These are phyloP conservation scores for Gobiocypris rarus DNA, from an alignment of 2,113 vertebrate species.

Conservation along the genomic window DNA sequence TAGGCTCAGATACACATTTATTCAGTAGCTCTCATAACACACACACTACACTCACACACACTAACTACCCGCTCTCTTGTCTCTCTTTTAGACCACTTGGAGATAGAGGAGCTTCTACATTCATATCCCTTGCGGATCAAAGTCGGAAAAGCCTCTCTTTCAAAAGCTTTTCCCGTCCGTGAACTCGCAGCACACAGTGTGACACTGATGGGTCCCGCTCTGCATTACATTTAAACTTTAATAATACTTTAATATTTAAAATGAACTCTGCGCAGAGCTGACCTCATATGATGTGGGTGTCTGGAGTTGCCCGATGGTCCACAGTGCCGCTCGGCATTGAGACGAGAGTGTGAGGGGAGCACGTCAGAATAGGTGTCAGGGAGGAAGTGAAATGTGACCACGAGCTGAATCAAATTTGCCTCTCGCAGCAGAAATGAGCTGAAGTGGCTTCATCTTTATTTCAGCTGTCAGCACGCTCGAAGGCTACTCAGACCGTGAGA, in stretches of 20 bases:
- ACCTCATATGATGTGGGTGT: constrained; percentile 37
- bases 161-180: constrained; percentile 12
- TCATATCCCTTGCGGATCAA: constrained; percentile 33
- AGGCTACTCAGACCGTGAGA: neutral
- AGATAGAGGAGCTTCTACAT: constrained; percentile 15
- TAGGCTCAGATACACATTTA: constrained; percentile 28
- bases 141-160: constrained; percentile 32
- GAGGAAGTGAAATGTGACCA: constrained; percentile 44
- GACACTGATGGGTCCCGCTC: constrained; percentile 38
- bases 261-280: constrained; percentile 43
- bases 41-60: constrained; percentile 2
- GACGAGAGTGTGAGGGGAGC: neutral
- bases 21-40: neutral
- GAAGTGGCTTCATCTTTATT: constrained; percentile 48
- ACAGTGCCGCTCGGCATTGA: neutral
- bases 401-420: constrained; percentile 39
- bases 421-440: constrained; percentile 44
- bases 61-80: neutral
- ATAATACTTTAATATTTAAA: constrained; percentile 58
- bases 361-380: constrained; percentile 33
- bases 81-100: neutral
- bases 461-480: constrained; percentile 33
- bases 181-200: constrained; percentile 38
- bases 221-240: constrained; percentile 54
- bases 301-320: constrained; percentile 20